phyloP scores from a whole-genome alignment of 2,888 invertebrate species.

The Sphinx pinastri region DNA sequence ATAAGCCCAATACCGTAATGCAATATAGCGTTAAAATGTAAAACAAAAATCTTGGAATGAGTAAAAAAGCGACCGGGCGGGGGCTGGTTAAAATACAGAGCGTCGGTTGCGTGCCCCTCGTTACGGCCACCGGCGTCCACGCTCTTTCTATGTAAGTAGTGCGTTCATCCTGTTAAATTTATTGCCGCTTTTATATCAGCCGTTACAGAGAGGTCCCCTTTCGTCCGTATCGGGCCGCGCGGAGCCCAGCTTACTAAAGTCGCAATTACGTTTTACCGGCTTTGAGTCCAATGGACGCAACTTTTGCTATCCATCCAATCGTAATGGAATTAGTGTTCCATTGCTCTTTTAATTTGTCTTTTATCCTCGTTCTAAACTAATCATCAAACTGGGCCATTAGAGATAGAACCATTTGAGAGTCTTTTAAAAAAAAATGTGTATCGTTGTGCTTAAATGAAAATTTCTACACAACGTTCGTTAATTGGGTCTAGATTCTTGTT shows the following conservation, averaged over 20 bases:
- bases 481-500: background rate
- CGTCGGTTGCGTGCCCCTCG: slow-evolving; percentile 72
- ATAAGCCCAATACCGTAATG: slow-evolving; percentile 3
- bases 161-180: slow-evolving; percentile 84
- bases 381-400: slow-evolving; percentile 42
- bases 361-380: slow-evolving; percentile 73
- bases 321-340: slow-evolving; percentile 82
- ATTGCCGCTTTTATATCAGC: slow-evolving; percentile 83
- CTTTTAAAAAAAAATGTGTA: slow-evolving; percentile 29
- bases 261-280: slow-evolving; percentile 83
- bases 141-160: slow-evolving; percentile 81
- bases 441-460: background rate
- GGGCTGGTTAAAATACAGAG: slow-evolving; percentile 62
- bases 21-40: slow-evolving; percentile 7
- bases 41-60: slow-evolving; percentile 29
- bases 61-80: slow-evolving; percentile 50
- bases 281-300: slow-evolving; percentile 78
- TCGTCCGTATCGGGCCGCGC: slow-evolving; percentile 79
- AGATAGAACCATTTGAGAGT: slow-evolving; percentile 25
- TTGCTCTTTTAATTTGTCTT: slow-evolving; percentile 81
- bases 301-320: slow-evolving; percentile 83
- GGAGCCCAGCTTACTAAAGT: slow-evolving; percentile 82
- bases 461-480: background rate
- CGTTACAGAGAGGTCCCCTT: slow-evolving; percentile 81
- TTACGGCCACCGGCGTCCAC: slow-evolving; percentile 72